Base-by-base conservation (phyloP, 2,888 invertebrate genomes). In the Poecilus cupreus region DNA sequence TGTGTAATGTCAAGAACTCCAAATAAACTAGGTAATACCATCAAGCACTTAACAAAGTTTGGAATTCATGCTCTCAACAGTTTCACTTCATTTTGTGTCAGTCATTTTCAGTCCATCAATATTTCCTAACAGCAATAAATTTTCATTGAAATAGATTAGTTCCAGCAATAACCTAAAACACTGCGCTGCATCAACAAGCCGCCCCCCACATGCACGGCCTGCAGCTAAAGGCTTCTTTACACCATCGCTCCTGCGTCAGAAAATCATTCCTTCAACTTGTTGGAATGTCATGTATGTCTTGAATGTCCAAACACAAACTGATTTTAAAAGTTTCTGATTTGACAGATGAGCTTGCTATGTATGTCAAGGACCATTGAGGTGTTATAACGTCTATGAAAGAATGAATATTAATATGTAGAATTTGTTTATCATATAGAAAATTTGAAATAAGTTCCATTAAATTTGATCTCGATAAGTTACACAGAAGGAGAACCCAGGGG, bases 41-140 rank as follows among this genome's bases (percentile, higher is more conserved):
- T 60, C 13, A 60, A n/a, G 26, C n/a, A 4, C 60, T n/a, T 26
- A 60, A 60, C 26, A 24, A 3, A n/a, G 26, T n/a, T 60, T n/a
- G n/a, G 60, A 26, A n/a, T 26, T 26, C 26, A 60, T 26, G 60
- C 60, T 60, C 1, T 60, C 60, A 60, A 60, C 60, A 60, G 26
- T 13, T 26, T 26, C 60, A 60, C 60, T 60, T 60, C 60, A 60
- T 60, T 60, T 60, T 60, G 22, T 60, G 60, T 60, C 60, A 60
- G 60, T 60, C 60, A 60, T 22, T 60, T 60, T 26, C 60, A 60
- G 60, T 60, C 60, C 60, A 60, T 60, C 26, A 60, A 60, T 60
- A 60, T 60, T 26, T 26, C 20, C 54, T 54, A 49, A 60, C 60
- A 60, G 60, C 60, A 60, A 60, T 60, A 60, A 60, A 60, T 60